Evolutionary conservation across 23 tunicate species (phyloP).

Genomic region (Halocynthia roretzi): DNA sequence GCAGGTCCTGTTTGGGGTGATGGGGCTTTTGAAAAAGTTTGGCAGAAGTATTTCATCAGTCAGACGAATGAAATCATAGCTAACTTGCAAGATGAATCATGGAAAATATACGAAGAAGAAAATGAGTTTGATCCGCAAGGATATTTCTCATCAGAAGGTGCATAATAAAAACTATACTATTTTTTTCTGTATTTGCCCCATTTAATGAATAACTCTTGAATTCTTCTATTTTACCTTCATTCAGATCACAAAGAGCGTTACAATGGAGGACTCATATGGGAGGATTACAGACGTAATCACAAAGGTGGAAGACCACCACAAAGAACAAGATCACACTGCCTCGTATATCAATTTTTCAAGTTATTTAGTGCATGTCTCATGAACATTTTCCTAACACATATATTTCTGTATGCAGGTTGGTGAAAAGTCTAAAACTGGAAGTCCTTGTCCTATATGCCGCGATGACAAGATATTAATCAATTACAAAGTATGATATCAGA

Average conservation of each 20-base stretch:
- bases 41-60: conserved; percentile 31
- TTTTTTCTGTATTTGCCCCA: neutral
- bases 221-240: neutral
- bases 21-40: conserved; percentile 32
- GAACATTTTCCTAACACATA: no score
- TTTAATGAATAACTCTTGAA: neutral
- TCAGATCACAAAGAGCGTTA: conserved; percentile 43
- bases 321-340: conserved; percentile 40
- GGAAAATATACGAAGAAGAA: conserved; percentile 46
- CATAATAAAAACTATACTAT: neutral
- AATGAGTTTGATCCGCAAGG: conserved; percentile 46
- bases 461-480: conserved; percentile 13
- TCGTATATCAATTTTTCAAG: neutral
- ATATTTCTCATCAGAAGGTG: conserved; percentile 32
- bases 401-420: neutral
- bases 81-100: conserved; percentile 30
- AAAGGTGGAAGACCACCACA: conserved; percentile 51
- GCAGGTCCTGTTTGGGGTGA: conserved; percentile 73
- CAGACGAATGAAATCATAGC: neutral
- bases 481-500: neutral
- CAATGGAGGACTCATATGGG: conserved; percentile 33
- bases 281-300: conserved; percentile 46
- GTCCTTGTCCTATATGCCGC: conserved; percentile 27
- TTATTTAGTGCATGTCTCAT: neutral
- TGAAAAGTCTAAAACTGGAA: neutral